These are phyloP conservation scores for Lethrus apterus DNA, from an alignment of 1,140 invertebrate genomes.

Conservation along the genomic window DNA sequence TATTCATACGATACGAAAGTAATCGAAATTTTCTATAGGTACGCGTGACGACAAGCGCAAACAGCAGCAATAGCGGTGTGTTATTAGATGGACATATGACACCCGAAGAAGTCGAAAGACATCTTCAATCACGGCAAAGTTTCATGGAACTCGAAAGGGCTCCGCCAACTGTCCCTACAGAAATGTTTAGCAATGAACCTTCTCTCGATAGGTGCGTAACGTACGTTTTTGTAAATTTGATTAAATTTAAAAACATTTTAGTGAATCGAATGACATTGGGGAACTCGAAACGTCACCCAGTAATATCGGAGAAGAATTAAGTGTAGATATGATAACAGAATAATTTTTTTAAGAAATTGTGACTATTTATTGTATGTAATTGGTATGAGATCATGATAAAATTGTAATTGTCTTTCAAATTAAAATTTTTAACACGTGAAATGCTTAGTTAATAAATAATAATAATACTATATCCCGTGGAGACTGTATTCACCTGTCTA, in stretches of 20 bases:
- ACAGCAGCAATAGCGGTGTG: conserved; percentile 20
- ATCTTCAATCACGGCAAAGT: conserved; percentile 77
- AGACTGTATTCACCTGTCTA: too few relatives aligned
- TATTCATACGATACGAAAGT: background rate
- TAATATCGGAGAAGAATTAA: conserved; percentile 60
- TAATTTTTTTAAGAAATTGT: conserved; percentile 18
- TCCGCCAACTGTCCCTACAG: conserved; percentile 79
- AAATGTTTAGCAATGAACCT: conserved; percentile 89
- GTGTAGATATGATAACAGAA: conserved; percentile 50
- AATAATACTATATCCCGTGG: too few relatives aligned
- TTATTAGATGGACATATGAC: conserved; percentile 78
- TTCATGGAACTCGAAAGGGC: conserved; percentile 79
- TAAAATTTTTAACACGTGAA: too few relatives aligned
- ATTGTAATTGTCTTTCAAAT: too few relatives aligned
- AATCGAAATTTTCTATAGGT: conserved; percentile 16
- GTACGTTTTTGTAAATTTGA: conserved; percentile 1
- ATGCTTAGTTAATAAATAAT: too few relatives aligned
- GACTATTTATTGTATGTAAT: too few relatives aligned
- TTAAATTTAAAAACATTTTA: conserved; percentile 41
- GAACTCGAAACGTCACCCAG: conserved; percentile 69
- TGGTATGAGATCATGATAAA: too few relatives aligned
- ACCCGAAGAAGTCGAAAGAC: conserved; percentile 82
- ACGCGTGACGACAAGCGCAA: conserved; percentile 40
- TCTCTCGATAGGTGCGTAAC: conserved; percentile 68
- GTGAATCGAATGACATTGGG: conserved; percentile 72